Percentiles rank a stretch among this genome's conserved stretches.
These are phyloP conservation scores for Acinonyx jubatus DNA, from an alignment of 2,113 vertebrate species.

Conservation along the genomic window DNA sequence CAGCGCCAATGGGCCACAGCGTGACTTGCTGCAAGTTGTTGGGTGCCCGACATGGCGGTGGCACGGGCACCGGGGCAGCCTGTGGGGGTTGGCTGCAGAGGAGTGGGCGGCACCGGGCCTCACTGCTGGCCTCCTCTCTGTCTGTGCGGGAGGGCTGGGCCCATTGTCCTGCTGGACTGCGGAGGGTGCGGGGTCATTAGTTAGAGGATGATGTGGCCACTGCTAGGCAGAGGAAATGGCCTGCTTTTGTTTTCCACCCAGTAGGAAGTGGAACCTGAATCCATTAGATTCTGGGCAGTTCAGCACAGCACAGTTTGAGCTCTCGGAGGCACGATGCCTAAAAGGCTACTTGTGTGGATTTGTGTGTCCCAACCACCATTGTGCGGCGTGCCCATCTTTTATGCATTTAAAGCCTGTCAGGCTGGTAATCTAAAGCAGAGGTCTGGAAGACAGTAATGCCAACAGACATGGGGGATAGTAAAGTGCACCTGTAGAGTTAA, in stretches of 20 bases:
- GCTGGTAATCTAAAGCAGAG: conserved; percentile 62
- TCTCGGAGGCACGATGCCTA: conserved; percentile 18
- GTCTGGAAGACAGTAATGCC: conserved; percentile 59
- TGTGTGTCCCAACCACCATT: conserved; percentile 44
- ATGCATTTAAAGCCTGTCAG: conserved; percentile 67
- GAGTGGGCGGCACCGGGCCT: neutral
- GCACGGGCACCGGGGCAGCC: neutral
- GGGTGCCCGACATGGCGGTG: neutral
- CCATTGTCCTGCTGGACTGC: conserved; percentile 63
- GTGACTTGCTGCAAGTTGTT: neutral
- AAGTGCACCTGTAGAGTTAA: conserved; percentile 80
- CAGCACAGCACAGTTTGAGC: conserved; percentile 49
- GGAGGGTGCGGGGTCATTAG: conserved; percentile 60
- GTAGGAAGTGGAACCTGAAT: conserved; percentile 74
- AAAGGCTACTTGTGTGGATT: conserved; percentile 68
- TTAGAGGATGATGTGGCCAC: conserved; percentile 57
- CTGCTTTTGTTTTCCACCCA: conserved; percentile 74
- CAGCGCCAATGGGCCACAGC: neutral
- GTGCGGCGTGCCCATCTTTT: conserved; percentile 63
- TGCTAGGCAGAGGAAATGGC: conserved; percentile 70
- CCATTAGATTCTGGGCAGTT: conserved; percentile 70
- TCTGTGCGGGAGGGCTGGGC: conserved; percentile 26
- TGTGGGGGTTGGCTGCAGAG: neutral
- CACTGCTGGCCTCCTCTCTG: neutral
- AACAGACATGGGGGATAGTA: conserved; percentile 56